Percentiles rank a stretch among this genome's conserved stretches.
These are phyloP conservation scores for Cyrtorhinus lividipennis DNA, from an alignment of 1,140 invertebrate species.

Conservation along the genomic window DNA sequence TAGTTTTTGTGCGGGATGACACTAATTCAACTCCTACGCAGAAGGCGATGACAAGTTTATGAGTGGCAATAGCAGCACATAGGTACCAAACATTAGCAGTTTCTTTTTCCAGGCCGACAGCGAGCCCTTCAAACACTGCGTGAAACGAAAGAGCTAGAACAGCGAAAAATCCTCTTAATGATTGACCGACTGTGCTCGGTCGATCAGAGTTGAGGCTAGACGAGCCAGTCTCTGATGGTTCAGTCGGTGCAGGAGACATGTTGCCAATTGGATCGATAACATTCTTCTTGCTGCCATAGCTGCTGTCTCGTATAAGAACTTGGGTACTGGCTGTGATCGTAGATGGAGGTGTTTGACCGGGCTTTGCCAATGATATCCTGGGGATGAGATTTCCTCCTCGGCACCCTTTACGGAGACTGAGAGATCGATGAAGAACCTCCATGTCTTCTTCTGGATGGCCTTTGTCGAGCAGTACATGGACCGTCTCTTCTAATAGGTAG, in stretches of 20 bases:
- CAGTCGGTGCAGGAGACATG: slow-evolving; percentile 24
- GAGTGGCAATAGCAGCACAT: slow-evolving; percentile 54
- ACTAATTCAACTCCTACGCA: slow-evolving; percentile 51
- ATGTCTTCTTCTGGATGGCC: slow-evolving; percentile 30
- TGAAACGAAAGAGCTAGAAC: slow-evolving; percentile 65
- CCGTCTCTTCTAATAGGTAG: slow-evolving; percentile 53
- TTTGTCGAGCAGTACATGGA: slow-evolving; percentile 40
- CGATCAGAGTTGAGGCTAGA: slow-evolving; percentile 4
- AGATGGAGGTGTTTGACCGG: slow-evolving; percentile 14
- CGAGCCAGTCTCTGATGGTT: slow-evolving; percentile 3
- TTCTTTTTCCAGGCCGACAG: slow-evolving; percentile 57
- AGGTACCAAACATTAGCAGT: slow-evolving; percentile 46
- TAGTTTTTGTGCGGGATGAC: slow-evolving; percentile 42
- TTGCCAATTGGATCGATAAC: slow-evolving; percentile 23
- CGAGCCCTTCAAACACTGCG: slow-evolving; percentile 66
- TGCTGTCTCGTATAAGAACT: slow-evolving; percentile 23
- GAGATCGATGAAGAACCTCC: slow-evolving; percentile 38
- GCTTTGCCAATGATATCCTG: slow-evolving; percentile 18
- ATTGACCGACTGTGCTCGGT: slow-evolving; percentile 27
- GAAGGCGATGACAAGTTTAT: slow-evolving; percentile 59
- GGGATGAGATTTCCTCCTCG: slow-evolving; percentile 26
- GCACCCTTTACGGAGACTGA: slow-evolving; percentile 34
- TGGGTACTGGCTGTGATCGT: slow-evolving; percentile 26
- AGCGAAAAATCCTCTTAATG: slow-evolving; percentile 45
- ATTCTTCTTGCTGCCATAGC: slow-evolving; percentile 17